Conservation (phyloP, 2,888 invertebrate species). For the Callyntrura sp. region DNA sequence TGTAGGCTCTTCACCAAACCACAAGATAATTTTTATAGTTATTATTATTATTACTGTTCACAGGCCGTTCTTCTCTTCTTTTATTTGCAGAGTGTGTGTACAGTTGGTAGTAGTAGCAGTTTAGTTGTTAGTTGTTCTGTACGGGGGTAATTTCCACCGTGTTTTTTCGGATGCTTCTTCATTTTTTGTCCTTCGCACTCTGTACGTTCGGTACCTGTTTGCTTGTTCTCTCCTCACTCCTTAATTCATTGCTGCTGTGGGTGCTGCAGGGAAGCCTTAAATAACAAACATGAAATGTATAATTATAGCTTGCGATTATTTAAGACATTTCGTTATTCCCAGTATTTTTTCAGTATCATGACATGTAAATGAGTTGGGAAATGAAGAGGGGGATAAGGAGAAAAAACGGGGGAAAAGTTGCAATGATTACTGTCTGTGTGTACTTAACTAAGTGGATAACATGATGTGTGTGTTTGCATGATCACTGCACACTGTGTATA, state of each 20-base stretch:
- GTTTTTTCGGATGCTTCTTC: constrained; percentile 22
- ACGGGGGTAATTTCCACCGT: constrained; percentile 12
- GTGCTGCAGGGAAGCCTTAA: constrained; percentile 69
- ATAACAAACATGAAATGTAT: constrained; percentile 73
- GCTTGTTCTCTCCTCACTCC: background rate
- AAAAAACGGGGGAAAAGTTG: constrained; percentile 43
- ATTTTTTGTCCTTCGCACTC: too few species aligned
- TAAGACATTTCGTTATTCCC: constrained; percentile 54
- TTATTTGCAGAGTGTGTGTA: background rate
- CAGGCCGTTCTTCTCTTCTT: background rate
- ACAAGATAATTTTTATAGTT: constrained; percentile 40
- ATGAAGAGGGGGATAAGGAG: too few species aligned
- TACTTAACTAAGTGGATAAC: constrained; percentile 52
- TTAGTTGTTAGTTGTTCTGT: too few species aligned
- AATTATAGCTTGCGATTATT: constrained; percentile 75
- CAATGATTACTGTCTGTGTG: constrained; percentile 49
- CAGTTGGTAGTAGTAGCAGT: too few species aligned
- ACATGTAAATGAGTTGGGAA: constrained; percentile 60
- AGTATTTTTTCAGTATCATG: constrained; percentile 42
- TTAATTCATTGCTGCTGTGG: constrained; percentile 5
- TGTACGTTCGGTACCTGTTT: background rate
- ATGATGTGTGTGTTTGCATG: constrained; percentile 11
- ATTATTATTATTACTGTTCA: constrained; percentile 16
- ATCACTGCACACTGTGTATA: background rate
- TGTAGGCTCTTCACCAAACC: background rate